phyloP scores from a whole-genome alignment of 1,140 invertebrate genomes.

The Diuraphis noxia region DNA sequence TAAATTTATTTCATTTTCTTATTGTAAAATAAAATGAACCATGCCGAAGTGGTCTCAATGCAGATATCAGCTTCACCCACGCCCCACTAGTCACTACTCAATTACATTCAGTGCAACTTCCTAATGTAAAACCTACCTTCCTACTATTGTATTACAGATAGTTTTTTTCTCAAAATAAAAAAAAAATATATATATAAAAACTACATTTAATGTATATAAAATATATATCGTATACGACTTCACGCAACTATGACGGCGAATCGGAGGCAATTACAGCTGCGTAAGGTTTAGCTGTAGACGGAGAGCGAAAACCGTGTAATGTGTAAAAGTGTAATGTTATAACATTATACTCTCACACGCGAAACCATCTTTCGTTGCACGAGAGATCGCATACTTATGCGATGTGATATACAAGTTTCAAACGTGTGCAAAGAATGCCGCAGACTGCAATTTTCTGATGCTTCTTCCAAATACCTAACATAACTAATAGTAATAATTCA shows the following conservation, averaged over 20 bases:
- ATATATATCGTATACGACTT: background rate
- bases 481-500: background rate
- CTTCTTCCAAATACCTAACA: background rate
- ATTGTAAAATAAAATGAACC: background rate
- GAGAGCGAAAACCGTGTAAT: constrained; percentile 45
- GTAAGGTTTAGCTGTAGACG: background rate
- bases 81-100: background rate
- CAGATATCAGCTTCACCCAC: background rate
- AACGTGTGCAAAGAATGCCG: background rate
- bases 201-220: background rate
- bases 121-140: background rate
- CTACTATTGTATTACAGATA: background rate
- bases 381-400: background rate
- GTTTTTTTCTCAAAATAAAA: background rate
- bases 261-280: background rate
- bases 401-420: background rate
- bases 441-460: background rate
- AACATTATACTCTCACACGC: constrained; percentile 25
- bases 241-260: background rate
- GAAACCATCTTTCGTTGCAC: background rate
- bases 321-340: constrained; percentile 41
- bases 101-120: background rate
- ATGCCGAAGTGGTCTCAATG: background rate
- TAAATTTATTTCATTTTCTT: background rate
- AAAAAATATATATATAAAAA: background rate